Evolutionary conservation across 2,888 invertebrate species (phyloP), one percentile per base, ranked within the genome.

Genomic region (Gastrophysa polygoni): DNA sequence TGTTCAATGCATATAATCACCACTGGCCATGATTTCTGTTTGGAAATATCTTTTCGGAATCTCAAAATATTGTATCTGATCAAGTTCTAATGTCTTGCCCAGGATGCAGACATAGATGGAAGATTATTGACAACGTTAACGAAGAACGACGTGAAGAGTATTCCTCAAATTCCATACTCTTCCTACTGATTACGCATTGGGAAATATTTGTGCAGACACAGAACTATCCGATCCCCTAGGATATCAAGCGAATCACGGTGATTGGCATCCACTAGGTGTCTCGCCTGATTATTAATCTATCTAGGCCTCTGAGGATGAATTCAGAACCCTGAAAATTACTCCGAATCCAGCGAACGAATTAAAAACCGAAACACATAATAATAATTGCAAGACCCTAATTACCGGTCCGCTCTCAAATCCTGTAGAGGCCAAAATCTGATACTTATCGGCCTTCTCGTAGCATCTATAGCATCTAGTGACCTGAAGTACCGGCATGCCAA

Each of bases 311-410:
- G 32, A 57, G 61, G 55, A 57, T 43, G 58, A 57, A 57, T 61
- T 49, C 64, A 57, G 61, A 58, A 63, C 66, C 68, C 64, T 65
- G 72, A 71, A 74, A 74, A 74, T 73, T 75, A 75, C 75, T 74
- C 77, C 75, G 77, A 75, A 71, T 74, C 75, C 72, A 69, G 72
- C 73, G n/a, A 10, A 71, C 75, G 73, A 77, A 76, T 78, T 78
- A 75, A 69, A 73, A 73, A 77, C 74, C 75, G 75, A 77, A 78
- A 75, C 76, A 77, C 72, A 77, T 74, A 78, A 78, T 74, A 78
- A 78, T 79, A 79, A 79, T 79, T 79, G 77, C 75, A 71, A 61
- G 73, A 71, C 72, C 72, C 73, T 78, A 77, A 78, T 77, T 77
- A 74, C 72, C 64, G 75, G 75, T 56, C 51, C 57, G 49, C 55